Conservation (phyloP, 2,888 invertebrate species). For the Pyrrhia umbra region DNA sequence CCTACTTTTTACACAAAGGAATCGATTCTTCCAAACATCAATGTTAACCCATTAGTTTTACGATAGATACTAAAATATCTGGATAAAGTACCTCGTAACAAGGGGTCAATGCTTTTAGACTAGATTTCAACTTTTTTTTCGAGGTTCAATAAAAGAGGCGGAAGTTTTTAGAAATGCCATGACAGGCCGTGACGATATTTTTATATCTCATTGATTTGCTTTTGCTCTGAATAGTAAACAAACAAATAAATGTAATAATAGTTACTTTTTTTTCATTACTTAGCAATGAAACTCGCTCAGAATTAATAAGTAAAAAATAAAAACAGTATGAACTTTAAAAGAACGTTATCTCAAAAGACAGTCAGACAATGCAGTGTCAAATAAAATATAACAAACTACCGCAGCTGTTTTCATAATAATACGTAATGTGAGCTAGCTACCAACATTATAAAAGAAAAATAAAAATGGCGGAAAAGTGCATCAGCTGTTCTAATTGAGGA, state of each 20-base stretch:
- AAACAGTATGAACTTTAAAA: not conserved
- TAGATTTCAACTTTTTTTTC: not conserved
- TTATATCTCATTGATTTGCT: too few species aligned
- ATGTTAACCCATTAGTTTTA: slow-evolving; percentile 6
- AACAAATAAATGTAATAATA: not conserved
- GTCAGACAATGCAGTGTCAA: not conserved
- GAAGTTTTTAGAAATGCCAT: not conserved
- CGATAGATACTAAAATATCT: not conserved
- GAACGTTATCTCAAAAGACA: not conserved
- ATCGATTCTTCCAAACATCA: slow-evolving; percentile 1
- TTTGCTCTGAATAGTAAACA: not conserved
- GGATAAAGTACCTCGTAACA: not conserved
- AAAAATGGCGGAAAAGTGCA: slow-evolving; percentile 24
- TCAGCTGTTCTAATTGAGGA: slow-evolving; percentile 28
- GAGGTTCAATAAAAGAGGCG: not conserved
- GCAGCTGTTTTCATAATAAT: not conserved
- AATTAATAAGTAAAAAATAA: too few species aligned
- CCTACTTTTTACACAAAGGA: not conserved
- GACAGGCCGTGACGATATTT: too few species aligned
- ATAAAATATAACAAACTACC: not conserved
- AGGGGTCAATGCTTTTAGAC: slow-evolving; percentile 1
- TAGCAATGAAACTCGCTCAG: too few species aligned
- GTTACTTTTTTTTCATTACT: too few species aligned
- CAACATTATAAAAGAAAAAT: slow-evolving; percentile 8
- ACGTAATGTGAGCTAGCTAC: slow-evolving; percentile 1